Conservation (phyloP, 2,797 vertebrate species). For the Manis pentadactyla region DNA sequence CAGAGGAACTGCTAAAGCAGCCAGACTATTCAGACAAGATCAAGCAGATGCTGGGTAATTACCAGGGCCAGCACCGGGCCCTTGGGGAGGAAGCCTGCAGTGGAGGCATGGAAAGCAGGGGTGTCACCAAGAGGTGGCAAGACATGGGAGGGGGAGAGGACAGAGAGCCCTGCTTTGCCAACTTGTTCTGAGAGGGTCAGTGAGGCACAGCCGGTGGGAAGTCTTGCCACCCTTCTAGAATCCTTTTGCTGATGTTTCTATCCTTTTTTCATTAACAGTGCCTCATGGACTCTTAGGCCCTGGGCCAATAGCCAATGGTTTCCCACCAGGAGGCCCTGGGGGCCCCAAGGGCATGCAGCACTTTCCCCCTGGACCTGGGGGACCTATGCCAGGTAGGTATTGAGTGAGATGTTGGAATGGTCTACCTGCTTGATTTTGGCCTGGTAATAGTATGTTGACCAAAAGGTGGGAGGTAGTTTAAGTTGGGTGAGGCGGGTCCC, state of each 20-base stretch:
- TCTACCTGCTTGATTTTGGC: not conserved
- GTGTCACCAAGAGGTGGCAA: not conserved
- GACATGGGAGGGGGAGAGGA: not conserved
- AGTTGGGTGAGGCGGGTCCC: not conserved
- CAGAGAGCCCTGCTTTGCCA: not conserved
- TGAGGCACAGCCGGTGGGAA: not conserved
- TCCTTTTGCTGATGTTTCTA: not conserved
- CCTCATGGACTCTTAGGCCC: conserved; percentile 92
- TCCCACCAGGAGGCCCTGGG: conserved; percentile 87
- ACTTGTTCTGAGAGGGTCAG: not conserved
- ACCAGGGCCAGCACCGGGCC: conserved; percentile 80
- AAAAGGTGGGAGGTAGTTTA: not conserved
- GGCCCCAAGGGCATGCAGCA: conserved; percentile 90
- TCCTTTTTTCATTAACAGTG: conserved; percentile 77
- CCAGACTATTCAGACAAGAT: conserved; percentile 96
- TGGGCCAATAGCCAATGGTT: conserved; percentile 93
- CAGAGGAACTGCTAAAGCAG: conserved; percentile 95
- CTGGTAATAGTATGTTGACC: too few species aligned
- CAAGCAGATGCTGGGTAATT: conserved; percentile 94
- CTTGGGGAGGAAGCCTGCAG: not conserved
- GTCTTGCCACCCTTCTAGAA: not conserved
- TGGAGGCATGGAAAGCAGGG: not conserved
- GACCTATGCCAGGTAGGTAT: conserved; percentile 84
- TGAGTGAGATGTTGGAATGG: not conserved
- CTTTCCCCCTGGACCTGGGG: conserved; percentile 91